A percentile compares a stretch with the other conserved stretches of the same genome.
Evolutionary conservation across 2,797 vertebrate genomes (phyloP).

Genomic region (Microchirus variegatus): DNA sequence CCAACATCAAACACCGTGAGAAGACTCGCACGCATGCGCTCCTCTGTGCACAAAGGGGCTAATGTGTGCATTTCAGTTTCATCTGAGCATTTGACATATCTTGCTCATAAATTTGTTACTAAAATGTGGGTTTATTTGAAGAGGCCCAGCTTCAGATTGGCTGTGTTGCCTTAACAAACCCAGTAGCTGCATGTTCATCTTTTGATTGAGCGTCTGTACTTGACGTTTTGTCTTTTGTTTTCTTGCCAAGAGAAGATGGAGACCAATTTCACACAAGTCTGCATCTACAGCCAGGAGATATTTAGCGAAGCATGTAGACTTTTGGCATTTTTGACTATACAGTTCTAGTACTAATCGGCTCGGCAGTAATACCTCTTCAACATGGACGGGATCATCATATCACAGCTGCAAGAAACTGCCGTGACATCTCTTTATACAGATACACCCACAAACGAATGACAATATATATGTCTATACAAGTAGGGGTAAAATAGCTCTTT

Average conservation of each 20-base stretch:
- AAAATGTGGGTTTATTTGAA: slow-evolving; percentile 32
- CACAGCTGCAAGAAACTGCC: too few species aligned
- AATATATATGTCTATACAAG: too few species aligned
- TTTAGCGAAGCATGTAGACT: not conserved
- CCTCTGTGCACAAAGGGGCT: slow-evolving; percentile 32
- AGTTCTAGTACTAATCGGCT: too few species aligned
- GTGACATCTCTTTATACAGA: too few species aligned
- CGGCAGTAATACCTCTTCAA: too few species aligned
- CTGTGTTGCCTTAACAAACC: slow-evolving; percentile 3
- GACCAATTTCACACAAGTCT: not conserved
- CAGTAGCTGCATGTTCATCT: not conserved
- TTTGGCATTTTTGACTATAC: not conserved
- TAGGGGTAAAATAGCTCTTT: too few species aligned
- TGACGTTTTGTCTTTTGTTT: too few species aligned
- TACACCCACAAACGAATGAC: too few species aligned
- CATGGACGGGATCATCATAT: too few species aligned
- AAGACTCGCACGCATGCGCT: slow-evolving; percentile 33
- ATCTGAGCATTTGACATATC: slow-evolving; percentile 40
- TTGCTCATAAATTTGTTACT: slow-evolving; percentile 23
- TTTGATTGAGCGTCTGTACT: slow-evolving; percentile 6
- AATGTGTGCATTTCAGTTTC: slow-evolving; percentile 42
- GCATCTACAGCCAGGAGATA: not conserved
- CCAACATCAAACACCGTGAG: slow-evolving; percentile 73
- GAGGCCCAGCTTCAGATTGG: slow-evolving; percentile 21
- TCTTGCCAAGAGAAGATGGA: not conserved